A percentile compares a stretch with the other conserved stretches of the same genome.
These are phyloP conservation scores for Circaetus gallicus DNA, from an alignment of 2,113 vertebrate genomes.

Conservation along the genomic window DNA sequence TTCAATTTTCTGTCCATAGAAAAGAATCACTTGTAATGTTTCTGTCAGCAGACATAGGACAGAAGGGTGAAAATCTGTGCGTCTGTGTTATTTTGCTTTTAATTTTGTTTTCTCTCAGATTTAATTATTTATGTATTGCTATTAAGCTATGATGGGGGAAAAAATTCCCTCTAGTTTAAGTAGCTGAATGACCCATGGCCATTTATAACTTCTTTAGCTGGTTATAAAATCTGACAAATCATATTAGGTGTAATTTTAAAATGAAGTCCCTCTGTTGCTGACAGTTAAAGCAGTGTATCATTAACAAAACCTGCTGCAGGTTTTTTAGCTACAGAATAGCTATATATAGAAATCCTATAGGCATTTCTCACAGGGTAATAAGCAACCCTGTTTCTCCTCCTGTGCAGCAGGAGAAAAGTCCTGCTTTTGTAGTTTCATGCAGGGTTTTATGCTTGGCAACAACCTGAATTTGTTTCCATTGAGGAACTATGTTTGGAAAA, in stretches of 20 bases:
- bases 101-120: not conserved
- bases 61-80: not conserved
- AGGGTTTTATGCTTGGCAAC: not conserved
- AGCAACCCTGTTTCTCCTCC: not conserved
- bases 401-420: not conserved
- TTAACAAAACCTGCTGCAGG: not conserved
- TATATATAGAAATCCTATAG: not conserved
- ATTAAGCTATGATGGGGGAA: not conserved
- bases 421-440: not conserved
- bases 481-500: not conserved
- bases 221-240: not conserved
- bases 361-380: not conserved
- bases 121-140: not conserved
- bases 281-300: not conserved
- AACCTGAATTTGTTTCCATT: not conserved
- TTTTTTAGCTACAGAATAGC: no score
- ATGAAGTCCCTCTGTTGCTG: not conserved
- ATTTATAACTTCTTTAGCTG: not conserved
- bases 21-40: not conserved
- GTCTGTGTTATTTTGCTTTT: not conserved
- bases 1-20: not conserved
- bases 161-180: not conserved
- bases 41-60: not conserved
- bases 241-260: not conserved
- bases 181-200: not conserved